Base-by-base conservation (phyloP, 2,888 invertebrate species). In the Rotaria macrura region DNA sequence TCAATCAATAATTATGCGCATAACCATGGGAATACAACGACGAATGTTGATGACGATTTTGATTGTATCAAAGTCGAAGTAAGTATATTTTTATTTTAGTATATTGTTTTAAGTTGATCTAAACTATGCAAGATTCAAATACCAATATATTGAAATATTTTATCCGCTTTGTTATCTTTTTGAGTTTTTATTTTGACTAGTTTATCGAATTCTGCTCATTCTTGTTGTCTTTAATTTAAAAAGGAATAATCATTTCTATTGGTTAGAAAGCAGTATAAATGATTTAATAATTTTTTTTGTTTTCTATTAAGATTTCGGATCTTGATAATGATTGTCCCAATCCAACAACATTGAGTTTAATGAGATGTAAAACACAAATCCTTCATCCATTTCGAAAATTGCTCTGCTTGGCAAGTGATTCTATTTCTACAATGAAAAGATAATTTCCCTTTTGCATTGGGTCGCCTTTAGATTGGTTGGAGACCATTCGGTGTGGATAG, bases 401-500 rank as follows among this genome's bases (percentile, higher is more conserved):
- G 10, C 88, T 90, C 12, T 88, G 88, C 86, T 88, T 90, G 87
- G 90, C 90, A 88, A 88, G 89, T 34, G 6, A 65, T 34, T 1
- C 2, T 6, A 34, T 65, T 20, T 65, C 3, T 6, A 29, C 20
- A 57, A 57, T 29, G 10, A 12, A 2, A 14, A 57, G 14, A 29
- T 29, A 6, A 12, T 57, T 12, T 1, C 3, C 9, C 17, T 10
- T n/a, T n/a, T 29, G 6, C 3, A 25, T 20, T 65, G 1, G 0
- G 12, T 34, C 20, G 1, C 23, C 17, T 38, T 72, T 87, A 91
- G 91, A 90, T 90, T 87, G 90, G 90, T 0, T 91, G 90, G 90
- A 87, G 89, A 55, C 89, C 89, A 17, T 90, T 89, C 87, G 88
- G 88, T 88, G 38, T 88, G 88, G 79, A 88, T 88, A 87, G 88